Evolutionary conservation across 2,113 vertebrate genomes (phyloP).

Genomic region (Lophius piscatorius): DNA sequence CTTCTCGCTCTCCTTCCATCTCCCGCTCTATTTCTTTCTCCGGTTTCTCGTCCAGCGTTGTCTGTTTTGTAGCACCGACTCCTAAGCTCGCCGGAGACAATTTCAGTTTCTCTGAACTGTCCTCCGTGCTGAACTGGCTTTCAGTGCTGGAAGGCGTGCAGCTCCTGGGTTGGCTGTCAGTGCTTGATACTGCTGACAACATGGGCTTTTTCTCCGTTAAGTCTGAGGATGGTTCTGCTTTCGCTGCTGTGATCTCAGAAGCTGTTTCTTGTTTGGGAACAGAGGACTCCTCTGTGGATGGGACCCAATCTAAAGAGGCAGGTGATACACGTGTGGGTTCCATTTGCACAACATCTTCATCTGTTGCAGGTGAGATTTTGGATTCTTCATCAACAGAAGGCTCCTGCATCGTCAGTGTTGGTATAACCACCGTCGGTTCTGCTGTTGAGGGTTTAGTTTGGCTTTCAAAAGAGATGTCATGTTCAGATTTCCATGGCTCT

Average conservation of each 20-base stretch:
- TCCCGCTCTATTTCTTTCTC: constrained; percentile 77
- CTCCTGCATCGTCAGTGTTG: constrained; percentile 68
- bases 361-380: constrained; percentile 34
- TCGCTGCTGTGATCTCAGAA: constrained; percentile 2
- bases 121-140: constrained; percentile 57
- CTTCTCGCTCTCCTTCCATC: constrained; percentile 78
- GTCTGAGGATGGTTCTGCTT: constrained; percentile 26
- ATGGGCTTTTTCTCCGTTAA: constrained; percentile 40
- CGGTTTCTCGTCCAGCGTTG: constrained; percentile 56
- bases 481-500: constrained; percentile 68
- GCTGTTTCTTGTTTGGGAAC: constrained; percentile 25
- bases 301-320: constrained; percentile 25
- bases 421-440: constrained; percentile 49
- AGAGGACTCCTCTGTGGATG: constrained; percentile 33
- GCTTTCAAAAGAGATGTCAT: constrained; percentile 48
- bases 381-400: constrained; percentile 56
- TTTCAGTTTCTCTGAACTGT: constrained; percentile 48
- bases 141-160: constrained; percentile 53
- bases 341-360: constrained; percentile 38
- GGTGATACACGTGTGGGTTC: constrained; percentile 40
- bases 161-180: constrained; percentile 57
- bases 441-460: constrained; percentile 38
- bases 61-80: constrained; percentile 13
- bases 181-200: constrained; percentile 45
- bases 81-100: constrained; percentile 20